Evolutionary conservation across 2,113 vertebrate species (phyloP).

Genomic region (cattle (Bos taurus)): DNA sequence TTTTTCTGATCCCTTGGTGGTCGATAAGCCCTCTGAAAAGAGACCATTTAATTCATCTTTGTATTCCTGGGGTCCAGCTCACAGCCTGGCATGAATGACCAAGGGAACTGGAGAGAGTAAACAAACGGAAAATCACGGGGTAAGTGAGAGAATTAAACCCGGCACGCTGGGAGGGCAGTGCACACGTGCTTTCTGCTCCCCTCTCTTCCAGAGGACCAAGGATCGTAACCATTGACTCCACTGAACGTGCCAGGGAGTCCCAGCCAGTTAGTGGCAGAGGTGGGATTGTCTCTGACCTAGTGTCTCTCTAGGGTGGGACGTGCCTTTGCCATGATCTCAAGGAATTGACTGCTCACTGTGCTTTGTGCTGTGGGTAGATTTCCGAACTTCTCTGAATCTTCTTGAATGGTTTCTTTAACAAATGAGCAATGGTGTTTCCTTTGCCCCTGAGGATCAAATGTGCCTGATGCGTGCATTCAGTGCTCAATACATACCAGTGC

Average conservation of each 20-base stretch:
- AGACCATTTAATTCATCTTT: not conserved
- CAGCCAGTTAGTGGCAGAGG: not conserved
- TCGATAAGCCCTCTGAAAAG: not conserved
- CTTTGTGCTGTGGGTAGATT: not conserved
- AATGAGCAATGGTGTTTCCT: not conserved
- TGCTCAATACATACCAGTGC: fast-evolving
- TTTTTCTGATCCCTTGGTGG: not conserved
- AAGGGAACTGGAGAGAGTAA: not conserved
- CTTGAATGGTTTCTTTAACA: not conserved
- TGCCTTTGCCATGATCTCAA: not conserved
- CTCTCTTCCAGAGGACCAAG: fast-evolving
- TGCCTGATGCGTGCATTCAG: fast-evolving
- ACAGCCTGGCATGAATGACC: not conserved
- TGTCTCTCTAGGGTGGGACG: no score
- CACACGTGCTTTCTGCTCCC: no score
- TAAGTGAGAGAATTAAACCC: not conserved
- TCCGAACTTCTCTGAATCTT: not conserved
- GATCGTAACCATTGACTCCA: no score
- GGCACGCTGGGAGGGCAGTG: fast-evolving
- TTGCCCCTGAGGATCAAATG: not conserved
- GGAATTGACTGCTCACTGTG: not conserved
- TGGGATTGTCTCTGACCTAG: not conserved
- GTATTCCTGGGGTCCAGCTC: not conserved
- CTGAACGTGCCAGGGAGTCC: not conserved
- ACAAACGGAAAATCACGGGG: not conserved